Percentiles rank a stretch among this genome's conserved stretches.
These are phyloP conservation scores for Gymnoscelis rufifasciata DNA, from an alignment of 2,888 invertebrate species.

Conservation along the genomic window DNA sequence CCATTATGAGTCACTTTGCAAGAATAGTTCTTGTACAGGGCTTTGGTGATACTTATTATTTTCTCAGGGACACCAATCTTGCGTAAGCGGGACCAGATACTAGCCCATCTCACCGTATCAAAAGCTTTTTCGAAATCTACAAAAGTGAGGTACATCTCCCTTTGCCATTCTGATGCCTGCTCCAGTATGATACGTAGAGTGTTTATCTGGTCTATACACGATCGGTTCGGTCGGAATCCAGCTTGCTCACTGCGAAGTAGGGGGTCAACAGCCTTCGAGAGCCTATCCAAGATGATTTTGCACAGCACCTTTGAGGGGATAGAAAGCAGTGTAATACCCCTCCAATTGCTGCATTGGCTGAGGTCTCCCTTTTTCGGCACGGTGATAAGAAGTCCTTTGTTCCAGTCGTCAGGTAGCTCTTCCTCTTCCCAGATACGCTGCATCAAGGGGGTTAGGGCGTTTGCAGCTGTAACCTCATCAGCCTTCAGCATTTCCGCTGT, in stretches of 20 bases:
- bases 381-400: background rate
- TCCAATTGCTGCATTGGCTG: constrained; percentile 1
- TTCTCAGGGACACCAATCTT: background rate
- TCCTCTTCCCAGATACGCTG: background rate
- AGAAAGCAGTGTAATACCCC: background rate
- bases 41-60: background rate
- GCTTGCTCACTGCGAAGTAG: background rate
- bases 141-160: background rate
- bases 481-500: background rate
- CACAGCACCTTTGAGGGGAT: background rate
- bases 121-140: background rate
- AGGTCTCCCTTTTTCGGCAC: constrained; percentile 5
- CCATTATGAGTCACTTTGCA: background rate
- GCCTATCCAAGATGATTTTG: background rate
- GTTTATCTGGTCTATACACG: background rate
- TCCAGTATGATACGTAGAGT: background rate
- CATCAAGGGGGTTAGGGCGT: background rate
- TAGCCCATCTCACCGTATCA: background rate
- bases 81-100: background rate
- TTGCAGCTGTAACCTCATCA: background rate
- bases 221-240: background rate
- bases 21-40: background rate
- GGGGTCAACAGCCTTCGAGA: background rate
- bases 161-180: background rate
- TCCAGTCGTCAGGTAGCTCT: constrained; percentile 4